These are phyloP conservation scores for Phoenoteleia sp. DNA, from an alignment of 2,888 invertebrate genomes.

Conservation along the genomic window DNA sequence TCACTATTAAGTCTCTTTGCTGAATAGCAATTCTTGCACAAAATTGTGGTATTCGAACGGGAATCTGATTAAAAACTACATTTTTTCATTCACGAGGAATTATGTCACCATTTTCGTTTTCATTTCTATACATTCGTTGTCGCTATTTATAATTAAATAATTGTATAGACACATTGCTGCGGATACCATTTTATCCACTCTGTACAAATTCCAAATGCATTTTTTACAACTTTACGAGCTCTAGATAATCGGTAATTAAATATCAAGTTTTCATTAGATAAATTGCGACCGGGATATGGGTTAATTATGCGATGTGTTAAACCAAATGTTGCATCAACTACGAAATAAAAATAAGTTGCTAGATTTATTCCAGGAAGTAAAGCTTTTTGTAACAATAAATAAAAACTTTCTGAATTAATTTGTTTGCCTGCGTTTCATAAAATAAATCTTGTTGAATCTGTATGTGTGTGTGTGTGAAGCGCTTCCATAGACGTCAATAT, in stretches of 20 bases:
- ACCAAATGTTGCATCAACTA: constrained; percentile 24
- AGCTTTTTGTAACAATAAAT: background rate
- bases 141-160: too few relatives aligned
- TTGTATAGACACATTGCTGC: constrained; percentile 40
- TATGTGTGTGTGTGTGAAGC: too few relatives aligned
- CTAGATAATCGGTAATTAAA: constrained; percentile 59
- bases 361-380: background rate
- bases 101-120: background rate
- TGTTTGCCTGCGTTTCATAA: too few relatives aligned
- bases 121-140: background rate
- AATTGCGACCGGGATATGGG: constrained; percentile 31
- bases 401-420: background rate
- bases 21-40: background rate
- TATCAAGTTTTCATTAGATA: constrained; percentile 15
- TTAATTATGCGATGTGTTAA: constrained; percentile 25
- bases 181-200: constrained; percentile 17
- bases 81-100: background rate
- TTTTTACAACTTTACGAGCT: constrained; percentile 50
- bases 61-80: background rate
- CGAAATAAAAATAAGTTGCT: constrained; percentile 21
- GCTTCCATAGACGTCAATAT: background rate
- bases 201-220: constrained; percentile 47
- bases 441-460: background rate
- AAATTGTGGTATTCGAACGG: background rate
- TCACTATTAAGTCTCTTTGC: background rate